Conservation (phyloP, 2,888 invertebrate genomes). For the Maniola hyperantus region DNA sequence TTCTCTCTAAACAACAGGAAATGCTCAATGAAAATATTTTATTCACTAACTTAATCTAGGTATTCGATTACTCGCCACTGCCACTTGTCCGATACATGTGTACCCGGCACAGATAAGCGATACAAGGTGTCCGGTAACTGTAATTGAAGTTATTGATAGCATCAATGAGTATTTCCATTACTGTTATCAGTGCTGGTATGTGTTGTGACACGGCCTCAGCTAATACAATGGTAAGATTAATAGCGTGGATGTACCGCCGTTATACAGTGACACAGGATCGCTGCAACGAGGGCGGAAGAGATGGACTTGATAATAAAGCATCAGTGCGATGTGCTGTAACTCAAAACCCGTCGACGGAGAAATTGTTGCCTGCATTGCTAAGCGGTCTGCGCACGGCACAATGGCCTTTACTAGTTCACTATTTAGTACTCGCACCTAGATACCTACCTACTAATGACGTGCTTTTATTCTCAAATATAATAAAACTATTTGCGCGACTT, state of each 20-base stretch:
- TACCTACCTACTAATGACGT: not conserved
- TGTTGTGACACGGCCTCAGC: slow-evolving; percentile 70
- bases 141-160: slow-evolving; percentile 73
- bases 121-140: slow-evolving; percentile 65
- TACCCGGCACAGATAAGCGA: slow-evolving; percentile 45
- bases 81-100: slow-evolving; percentile 41
- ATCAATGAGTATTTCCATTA: slow-evolving; percentile 68
- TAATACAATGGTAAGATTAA: slow-evolving; percentile 81
- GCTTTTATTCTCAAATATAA: not conserved
- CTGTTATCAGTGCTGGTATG: slow-evolving; percentile 72
- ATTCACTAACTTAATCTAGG: not conserved
- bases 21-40: not conserved
- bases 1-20: slow-evolving; percentile 1
- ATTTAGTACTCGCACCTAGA: not conserved
- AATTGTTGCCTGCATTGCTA: slow-evolving; percentile 71
- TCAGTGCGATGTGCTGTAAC: slow-evolving; percentile 72
- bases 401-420: slow-evolving; percentile 11
- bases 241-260: slow-evolving; percentile 75
- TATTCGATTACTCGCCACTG: slow-evolving; percentile 33
- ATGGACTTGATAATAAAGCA: slow-evolving; percentile 79
- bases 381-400: slow-evolving; percentile 30
- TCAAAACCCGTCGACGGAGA: slow-evolving; percentile 66
- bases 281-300: slow-evolving; percentile 79
- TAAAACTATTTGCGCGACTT: too few relatives aligned
- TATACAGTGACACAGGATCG: slow-evolving; percentile 74